phyloP scores from a whole-genome alignment of 2,888 invertebrate genomes.

The Nymphalis polychloros region DNA sequence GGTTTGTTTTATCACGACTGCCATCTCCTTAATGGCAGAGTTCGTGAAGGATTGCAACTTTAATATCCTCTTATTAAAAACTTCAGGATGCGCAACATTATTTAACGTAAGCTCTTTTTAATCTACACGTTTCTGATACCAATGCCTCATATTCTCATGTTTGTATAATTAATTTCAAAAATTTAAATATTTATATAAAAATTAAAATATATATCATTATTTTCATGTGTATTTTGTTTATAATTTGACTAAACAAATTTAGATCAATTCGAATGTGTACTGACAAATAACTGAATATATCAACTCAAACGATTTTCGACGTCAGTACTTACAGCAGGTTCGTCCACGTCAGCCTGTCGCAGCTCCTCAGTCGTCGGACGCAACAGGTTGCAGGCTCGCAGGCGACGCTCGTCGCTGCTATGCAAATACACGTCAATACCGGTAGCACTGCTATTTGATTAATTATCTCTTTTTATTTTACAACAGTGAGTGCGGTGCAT shows the following conservation, averaged over 20 bases:
- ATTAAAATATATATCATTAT: background rate
- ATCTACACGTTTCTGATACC: background rate
- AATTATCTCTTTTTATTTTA: conserved; percentile 20
- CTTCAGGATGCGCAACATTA: background rate
- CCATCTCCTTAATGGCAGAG: conserved; percentile 15
- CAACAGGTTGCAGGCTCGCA: background rate
- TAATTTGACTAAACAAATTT: too few relatives aligned
- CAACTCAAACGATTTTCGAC: too few relatives aligned
- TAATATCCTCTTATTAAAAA: background rate
- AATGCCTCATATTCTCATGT: background rate
- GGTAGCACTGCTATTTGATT: conserved; percentile 13
- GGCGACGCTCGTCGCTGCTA: conserved; percentile 4
- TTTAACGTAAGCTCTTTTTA: background rate
- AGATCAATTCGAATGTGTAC: too few relatives aligned
- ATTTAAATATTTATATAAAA: background rate
- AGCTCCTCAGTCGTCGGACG: background rate
- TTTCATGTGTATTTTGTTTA: too few relatives aligned
- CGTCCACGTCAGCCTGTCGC: too few relatives aligned
- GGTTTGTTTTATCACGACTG: conserved; percentile 14
- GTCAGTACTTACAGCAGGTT: too few relatives aligned
- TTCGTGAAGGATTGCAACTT: conserved; percentile 15
- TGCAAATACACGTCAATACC: conserved; percentile 20
- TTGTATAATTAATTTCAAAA: background rate
- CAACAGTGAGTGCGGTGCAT: background rate
- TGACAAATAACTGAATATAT: too few relatives aligned